Evolutionary conservation across 2,888 invertebrate genomes (phyloP).

Genomic region (Desoria tigrina): DNA sequence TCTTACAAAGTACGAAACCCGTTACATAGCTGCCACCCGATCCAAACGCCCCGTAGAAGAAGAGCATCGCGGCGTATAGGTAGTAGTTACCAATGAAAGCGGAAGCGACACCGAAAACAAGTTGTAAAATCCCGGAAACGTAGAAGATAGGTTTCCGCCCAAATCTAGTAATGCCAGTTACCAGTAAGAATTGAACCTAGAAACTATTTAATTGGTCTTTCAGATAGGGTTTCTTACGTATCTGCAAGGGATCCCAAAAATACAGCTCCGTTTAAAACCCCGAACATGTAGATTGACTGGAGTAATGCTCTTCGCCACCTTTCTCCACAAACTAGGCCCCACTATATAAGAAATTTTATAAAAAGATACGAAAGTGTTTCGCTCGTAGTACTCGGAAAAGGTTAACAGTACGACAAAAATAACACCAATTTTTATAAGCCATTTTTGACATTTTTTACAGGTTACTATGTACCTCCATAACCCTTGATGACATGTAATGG

Average conservation of each 20-base stretch:
- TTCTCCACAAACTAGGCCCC: slow-evolving; percentile 76
- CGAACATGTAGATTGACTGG: slow-evolving; percentile 72
- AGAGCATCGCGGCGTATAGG: slow-evolving; percentile 58
- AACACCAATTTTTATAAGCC: neutral
- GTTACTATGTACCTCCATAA: slow-evolving; percentile 65
- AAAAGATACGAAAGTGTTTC: neutral
- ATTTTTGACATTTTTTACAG: no score
- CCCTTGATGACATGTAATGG: slow-evolving; percentile 71
- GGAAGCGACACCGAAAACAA: slow-evolving; percentile 70
- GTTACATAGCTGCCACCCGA: slow-evolving; percentile 73
- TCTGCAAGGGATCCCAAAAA: slow-evolving; percentile 76
- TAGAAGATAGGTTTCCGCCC: slow-evolving; percentile 78
- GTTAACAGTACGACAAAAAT: no score
- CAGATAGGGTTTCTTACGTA: slow-evolving; percentile 61
- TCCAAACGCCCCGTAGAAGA: slow-evolving; percentile 76
- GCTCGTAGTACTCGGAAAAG: no score
- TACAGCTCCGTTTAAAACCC: slow-evolving; percentile 75
- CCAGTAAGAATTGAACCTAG: neutral
- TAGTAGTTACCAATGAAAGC: slow-evolving; percentile 70
- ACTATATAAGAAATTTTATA: slow-evolving; percentile 64
- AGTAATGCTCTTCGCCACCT: slow-evolving; percentile 80
- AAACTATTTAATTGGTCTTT: no score
- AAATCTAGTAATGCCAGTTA: slow-evolving; percentile 58
- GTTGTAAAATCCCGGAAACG: slow-evolving; percentile 72
- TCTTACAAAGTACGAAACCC: slow-evolving; percentile 63